These are phyloP conservation scores for Neodiprion pinetum DNA, from an alignment of 1,140 invertebrate genomes.

Conservation along the genomic window DNA sequence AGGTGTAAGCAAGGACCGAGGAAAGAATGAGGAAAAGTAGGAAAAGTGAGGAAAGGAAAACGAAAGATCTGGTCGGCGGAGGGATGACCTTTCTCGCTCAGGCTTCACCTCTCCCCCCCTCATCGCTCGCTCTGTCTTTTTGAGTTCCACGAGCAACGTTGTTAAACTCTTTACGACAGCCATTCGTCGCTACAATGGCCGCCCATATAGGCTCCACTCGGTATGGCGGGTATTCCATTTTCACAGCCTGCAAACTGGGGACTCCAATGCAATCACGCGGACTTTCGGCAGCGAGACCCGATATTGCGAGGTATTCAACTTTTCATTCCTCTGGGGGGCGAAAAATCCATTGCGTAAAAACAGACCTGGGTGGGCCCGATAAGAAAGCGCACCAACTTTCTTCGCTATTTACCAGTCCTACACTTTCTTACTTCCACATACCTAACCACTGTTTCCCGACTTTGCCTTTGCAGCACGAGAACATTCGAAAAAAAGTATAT, in stretches of 20 bases:
- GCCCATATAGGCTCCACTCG: background rate
- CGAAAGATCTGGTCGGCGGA: background rate
- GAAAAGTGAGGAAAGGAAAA: background rate
- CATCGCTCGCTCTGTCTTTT: background rate
- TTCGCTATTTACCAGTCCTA: background rate
- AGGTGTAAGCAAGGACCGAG: background rate
- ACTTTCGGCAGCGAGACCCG: background rate
- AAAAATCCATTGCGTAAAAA: background rate
- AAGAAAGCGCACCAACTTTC: background rate
- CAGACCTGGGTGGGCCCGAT: background rate
- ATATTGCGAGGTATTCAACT: background rate
- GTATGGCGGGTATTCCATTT: background rate
- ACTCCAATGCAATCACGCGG: constrained; percentile 1
- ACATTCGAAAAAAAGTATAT: background rate
- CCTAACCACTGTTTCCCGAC: background rate
- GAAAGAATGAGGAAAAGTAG: background rate
- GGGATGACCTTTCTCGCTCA: background rate
- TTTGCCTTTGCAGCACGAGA: background rate
- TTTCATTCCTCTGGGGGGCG: background rate
- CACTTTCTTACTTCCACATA: no score
- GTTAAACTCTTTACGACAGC: constrained; percentile 7
- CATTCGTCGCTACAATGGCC: background rate
- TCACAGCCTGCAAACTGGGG: background rate
- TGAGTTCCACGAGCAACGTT: background rate
- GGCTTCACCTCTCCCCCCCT: background rate